These are phyloP conservation scores for Microchrysa polita DNA, from an alignment of 2,888 invertebrate genomes.

Conservation along the genomic window DNA sequence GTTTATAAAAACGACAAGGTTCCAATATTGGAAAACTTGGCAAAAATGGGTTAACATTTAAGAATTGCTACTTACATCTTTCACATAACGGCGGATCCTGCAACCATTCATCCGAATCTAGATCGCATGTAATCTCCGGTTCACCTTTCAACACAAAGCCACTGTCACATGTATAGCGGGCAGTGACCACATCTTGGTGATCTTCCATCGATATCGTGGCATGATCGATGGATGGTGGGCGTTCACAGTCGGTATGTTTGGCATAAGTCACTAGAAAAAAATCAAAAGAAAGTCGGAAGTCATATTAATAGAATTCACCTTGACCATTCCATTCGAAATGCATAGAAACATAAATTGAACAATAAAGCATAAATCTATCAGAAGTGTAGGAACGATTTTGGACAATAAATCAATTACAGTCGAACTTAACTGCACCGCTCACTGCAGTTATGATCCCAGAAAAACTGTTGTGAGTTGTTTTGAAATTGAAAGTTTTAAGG, in stretches of 20 bases:
- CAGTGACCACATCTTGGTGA: slow-evolving; percentile 59
- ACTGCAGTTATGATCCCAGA: neutral
- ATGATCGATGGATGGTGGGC: slow-evolving; percentile 58
- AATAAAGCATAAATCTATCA: neutral
- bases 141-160: slow-evolving; percentile 60
- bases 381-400: neutral
- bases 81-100: slow-evolving; percentile 60
- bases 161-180: slow-evolving; percentile 58
- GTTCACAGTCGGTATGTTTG: slow-evolving; percentile 59
- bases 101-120: slow-evolving; percentile 61
- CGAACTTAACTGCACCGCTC: slow-evolving; percentile 1
- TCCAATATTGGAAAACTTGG: too few relatives aligned
- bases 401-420: slow-evolving; percentile 20
- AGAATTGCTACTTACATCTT: slow-evolving; percentile 51
- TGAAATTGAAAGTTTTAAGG: too few relatives aligned
- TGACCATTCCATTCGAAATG: neutral
- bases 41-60: neutral
- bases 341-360: neutral
- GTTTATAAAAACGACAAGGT: too few relatives aligned
- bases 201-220: slow-evolving; percentile 55
- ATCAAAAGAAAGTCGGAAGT: neutral
- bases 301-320: slow-evolving; percentile 22
- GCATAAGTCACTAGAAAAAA: slow-evolving; percentile 47
- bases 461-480: neutral
- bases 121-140: slow-evolving; percentile 57